Conservation (phyloP, 2,113 vertebrate genomes). For the Grus americana region DNA sequence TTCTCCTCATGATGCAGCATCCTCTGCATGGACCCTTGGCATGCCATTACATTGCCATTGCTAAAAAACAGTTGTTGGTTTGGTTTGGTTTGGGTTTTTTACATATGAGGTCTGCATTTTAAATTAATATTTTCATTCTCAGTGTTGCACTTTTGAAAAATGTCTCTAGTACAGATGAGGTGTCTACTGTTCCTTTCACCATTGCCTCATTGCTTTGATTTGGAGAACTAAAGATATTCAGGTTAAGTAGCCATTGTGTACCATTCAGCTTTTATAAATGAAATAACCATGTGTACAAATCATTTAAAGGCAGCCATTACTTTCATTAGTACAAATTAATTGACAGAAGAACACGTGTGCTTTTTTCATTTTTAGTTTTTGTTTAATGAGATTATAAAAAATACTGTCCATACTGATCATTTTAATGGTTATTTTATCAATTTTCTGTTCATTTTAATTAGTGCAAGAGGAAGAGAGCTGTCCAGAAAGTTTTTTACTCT, state of each 20-base stretch:
- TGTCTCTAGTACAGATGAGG: constrained; percentile 9
- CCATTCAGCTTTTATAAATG: background rate
- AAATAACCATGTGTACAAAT: background rate
- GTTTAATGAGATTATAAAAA: background rate
- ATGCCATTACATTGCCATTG: background rate
- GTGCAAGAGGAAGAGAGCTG: background rate
- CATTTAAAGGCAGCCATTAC: background rate
- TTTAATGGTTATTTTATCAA: background rate
- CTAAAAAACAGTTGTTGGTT: background rate
- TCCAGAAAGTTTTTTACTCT: background rate
- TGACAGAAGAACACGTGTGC: background rate
- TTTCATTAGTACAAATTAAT: background rate
- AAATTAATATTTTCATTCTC: constrained; percentile 18
- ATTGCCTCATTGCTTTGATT: constrained; percentile 41
- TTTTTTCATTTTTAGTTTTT: background rate
- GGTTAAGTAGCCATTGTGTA: constrained; percentile 25
- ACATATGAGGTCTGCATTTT: background rate
- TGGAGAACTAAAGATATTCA: constrained; percentile 45
- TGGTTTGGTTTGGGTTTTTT: too few species aligned
- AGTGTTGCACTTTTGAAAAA: constrained; percentile 7
- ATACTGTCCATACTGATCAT: background rate
- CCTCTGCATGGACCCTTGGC: background rate
- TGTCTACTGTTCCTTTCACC: constrained; percentile 21
- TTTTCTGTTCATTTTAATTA: constrained; percentile 25
- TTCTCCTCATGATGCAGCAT: background rate